Evolutionary conservation across 2,113 vertebrate species (phyloP), one percentile per base, ranked within the genome.

Genomic region (Okapia johnstoni): DNA sequence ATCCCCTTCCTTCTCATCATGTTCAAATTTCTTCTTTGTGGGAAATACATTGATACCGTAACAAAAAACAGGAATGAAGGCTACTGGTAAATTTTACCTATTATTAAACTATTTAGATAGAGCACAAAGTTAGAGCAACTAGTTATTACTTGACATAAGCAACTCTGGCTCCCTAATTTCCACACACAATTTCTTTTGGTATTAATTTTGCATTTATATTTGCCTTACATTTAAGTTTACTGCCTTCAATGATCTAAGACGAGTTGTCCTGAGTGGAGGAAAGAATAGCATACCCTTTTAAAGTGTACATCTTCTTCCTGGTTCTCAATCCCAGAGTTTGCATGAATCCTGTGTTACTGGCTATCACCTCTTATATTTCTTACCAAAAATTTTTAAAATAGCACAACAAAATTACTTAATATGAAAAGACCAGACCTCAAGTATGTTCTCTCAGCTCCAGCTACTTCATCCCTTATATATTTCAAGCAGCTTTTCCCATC

Each of bases 191-290:
- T 97, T 97, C 52, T 92, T 94, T 63, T 66, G 26, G 40, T 73
- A 36, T 12, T 81, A 61, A 96, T 58, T 94, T 97, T 61, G 3
- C 46, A 93, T 73, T 96, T 94, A 81, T 83, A 7, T 94, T 70
- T 61, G 58, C 46, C 14, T 52, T 73, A 60, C 46, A 94, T 83
- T 77, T 86, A 85, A 40, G 15, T 55, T 70, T 81, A 83, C 48
- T 85, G 43, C 57, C 12, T 85, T 85, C 79, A 66, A 58, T 96
- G 91, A 73, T 61, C 54, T 70, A 88, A 96, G 33, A 76, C 26
- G 13, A 91, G n/a, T 50, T 94, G 16, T 26, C 90, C 2, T 61
- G 15, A 54, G 66, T 60, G 13, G 19, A 94, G 30, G 40, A 89
- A 57, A 93, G 28, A 60, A 36, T 54, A 57, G 79, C 8, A 85